These are phyloP conservation scores for Suncus etruscus DNA, from an alignment of 2,113 vertebrate species.

Conservation along the genomic window DNA sequence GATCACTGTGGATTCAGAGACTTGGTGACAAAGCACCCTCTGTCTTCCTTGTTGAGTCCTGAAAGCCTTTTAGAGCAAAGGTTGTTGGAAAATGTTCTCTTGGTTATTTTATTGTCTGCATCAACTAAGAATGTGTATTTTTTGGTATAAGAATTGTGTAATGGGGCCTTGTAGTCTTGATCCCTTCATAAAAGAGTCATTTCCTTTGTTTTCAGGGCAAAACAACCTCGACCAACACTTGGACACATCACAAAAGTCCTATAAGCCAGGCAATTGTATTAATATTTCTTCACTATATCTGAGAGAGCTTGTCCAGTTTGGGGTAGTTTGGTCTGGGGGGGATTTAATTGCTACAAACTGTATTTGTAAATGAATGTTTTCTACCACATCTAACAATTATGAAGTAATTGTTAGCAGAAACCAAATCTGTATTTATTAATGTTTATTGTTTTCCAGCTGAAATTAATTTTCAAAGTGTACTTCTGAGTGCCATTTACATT, in stretches of 20 bases:
- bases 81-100: neutral
- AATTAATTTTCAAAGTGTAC: constrained; percentile 77
- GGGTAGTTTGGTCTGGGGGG: constrained; percentile 23
- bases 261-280: neutral
- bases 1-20: neutral
- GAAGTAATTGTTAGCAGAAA: constrained; percentile 72
- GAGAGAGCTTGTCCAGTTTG: constrained; percentile 44
- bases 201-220: constrained; percentile 50
- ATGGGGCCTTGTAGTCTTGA: constrained; percentile 63
- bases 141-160: constrained; percentile 60
- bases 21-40: neutral
- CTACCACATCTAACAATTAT: constrained; percentile 69
- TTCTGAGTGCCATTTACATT: constrained; percentile 77
- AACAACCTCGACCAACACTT: constrained; percentile 9
- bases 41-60: neutral
- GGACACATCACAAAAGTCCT: neutral
- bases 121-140: constrained; percentile 7
- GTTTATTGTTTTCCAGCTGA: constrained; percentile 76
- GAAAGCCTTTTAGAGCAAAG: neutral
- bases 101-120: constrained; percentile 13
- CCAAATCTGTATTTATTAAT: constrained; percentile 75
- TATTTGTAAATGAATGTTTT: constrained; percentile 64
- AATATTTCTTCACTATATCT: neutral
- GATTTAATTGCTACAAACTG: constrained; percentile 75
- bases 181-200: constrained; percentile 37